phyloP scores from a whole-genome alignment of 2,113 vertebrate species.

The Alligator sinensis region DNA sequence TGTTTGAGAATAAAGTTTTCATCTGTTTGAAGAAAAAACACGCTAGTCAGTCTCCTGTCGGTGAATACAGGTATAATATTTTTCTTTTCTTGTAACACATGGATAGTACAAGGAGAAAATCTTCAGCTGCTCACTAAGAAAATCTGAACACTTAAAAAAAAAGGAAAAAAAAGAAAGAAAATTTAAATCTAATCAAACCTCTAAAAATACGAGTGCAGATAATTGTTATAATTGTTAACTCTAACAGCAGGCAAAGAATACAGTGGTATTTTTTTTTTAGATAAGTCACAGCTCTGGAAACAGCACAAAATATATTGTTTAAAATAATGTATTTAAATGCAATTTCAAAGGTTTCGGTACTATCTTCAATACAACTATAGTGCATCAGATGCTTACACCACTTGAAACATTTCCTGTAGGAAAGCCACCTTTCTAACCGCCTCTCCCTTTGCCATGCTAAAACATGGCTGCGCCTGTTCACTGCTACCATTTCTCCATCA shows the following conservation, averaged over 20 bases:
- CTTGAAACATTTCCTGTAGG: not conserved
- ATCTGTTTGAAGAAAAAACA: constrained; percentile 89
- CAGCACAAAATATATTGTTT: not conserved
- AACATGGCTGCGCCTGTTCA: not conserved
- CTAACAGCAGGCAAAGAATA: not conserved
- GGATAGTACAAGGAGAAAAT: constrained; percentile 71
- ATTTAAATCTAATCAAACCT: constrained; percentile 42
- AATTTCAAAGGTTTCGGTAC: not conserved
- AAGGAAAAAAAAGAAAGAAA: not conserved
- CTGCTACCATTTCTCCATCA: not conserved
- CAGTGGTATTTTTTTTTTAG: not conserved
- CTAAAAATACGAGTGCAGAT: not conserved
- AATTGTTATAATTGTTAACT: not conserved
- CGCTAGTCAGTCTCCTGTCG: constrained; percentile 66
- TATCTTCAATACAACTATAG: not conserved
- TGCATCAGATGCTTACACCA: not conserved
- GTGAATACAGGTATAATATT: not conserved
- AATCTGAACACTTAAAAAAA: constrained; percentile 52
- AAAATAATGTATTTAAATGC: not conserved
- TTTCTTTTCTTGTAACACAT: constrained; percentile 62
- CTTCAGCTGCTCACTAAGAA: constrained; percentile 75
- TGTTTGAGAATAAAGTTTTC: constrained; percentile 99
- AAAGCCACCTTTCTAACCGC: not conserved
- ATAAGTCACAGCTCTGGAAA: not conserved
- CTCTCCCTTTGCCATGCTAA: not conserved